Conservation (phyloP, 2,888 invertebrate species). For the Perizoma affinitatum region DNA sequence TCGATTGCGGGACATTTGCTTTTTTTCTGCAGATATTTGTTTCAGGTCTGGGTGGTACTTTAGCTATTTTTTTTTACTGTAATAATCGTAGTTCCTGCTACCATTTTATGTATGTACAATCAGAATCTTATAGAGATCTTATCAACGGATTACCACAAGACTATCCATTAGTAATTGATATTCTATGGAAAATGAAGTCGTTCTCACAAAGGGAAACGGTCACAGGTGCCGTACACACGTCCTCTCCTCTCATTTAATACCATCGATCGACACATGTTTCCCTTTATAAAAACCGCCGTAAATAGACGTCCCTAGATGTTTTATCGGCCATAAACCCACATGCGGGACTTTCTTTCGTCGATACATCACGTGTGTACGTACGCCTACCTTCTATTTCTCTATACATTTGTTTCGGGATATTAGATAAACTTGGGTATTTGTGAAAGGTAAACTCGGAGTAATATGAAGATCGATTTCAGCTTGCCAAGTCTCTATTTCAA, state of each 20-base stretch:
- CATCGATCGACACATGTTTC: slow-evolving; percentile 60
- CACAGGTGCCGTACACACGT: slow-evolving; percentile 58
- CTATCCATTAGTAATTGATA: slow-evolving; percentile 7
- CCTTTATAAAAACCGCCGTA: slow-evolving; percentile 67
- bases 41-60: no score
- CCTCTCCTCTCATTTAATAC: slow-evolving; percentile 61
- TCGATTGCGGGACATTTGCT: no score
- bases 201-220: slow-evolving; percentile 34
- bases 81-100: no score
- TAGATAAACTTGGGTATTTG: slow-evolving; percentile 38
- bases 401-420: slow-evolving; percentile 39
- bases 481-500: slow-evolving; percentile 3
- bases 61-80: no score
- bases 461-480: slow-evolving; percentile 17
- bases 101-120: no score
- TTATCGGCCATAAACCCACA: slow-evolving; percentile 77
- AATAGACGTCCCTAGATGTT: slow-evolving; percentile 73
- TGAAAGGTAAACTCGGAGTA: slow-evolving; percentile 21
- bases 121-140: slow-evolving; percentile 1
- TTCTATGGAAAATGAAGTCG: slow-evolving; percentile 27
- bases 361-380: slow-evolving; percentile 68
- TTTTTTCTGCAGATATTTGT: no score
- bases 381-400: slow-evolving; percentile 45
- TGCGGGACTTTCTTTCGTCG: slow-evolving; percentile 63
- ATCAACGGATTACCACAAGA: slow-evolving; percentile 23